A percentile compares a stretch with the other conserved stretches of the same genome.
phyloP scores from a whole-genome alignment of 2,888 invertebrate species.

The Tetrapedia diversipes region DNA sequence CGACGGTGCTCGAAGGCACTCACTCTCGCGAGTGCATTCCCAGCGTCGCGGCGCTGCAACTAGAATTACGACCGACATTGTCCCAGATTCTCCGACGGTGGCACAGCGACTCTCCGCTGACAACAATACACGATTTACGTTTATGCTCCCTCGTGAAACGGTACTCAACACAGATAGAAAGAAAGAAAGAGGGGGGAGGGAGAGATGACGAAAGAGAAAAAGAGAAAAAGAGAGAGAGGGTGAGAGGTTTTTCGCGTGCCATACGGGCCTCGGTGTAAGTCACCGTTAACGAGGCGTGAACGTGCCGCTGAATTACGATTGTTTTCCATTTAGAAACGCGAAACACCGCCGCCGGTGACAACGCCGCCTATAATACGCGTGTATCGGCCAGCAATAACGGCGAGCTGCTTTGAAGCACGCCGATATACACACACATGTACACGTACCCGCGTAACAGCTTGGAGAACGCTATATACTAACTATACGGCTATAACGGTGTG shows the following conservation, averaged over 20 bases:
- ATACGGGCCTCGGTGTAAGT: constrained; percentile 7
- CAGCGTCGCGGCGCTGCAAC: constrained; percentile 49
- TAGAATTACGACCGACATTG: constrained; percentile 71
- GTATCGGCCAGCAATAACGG: constrained; percentile 47
- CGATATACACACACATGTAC: constrained; percentile 6
- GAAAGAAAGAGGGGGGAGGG: not conserved
- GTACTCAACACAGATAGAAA: no score
- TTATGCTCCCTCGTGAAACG: constrained; percentile 6
- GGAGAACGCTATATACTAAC: no score
- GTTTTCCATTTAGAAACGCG: constrained; percentile 30
- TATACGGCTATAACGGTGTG: constrained; percentile 16
- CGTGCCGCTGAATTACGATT: constrained; percentile 44
- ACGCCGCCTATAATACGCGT: constrained; percentile 1
- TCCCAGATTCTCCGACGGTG: constrained; percentile 63
- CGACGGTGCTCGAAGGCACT: constrained; percentile 20
- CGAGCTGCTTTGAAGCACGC: constrained; percentile 48
- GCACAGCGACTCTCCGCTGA: no score
- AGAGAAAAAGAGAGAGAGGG: not conserved
- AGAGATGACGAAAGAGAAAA: not conserved
- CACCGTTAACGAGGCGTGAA: constrained; percentile 51
- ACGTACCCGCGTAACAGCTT: constrained; percentile 23
- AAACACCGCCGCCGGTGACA: constrained; percentile 1
- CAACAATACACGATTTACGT: constrained; percentile 59
- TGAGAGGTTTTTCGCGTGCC: constrained; percentile 36
- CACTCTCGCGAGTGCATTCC: constrained; percentile 53